Evolutionary conservation across 2,797 vertebrate species (phyloP).

Genomic region (Takifugu rubripes): DNA sequence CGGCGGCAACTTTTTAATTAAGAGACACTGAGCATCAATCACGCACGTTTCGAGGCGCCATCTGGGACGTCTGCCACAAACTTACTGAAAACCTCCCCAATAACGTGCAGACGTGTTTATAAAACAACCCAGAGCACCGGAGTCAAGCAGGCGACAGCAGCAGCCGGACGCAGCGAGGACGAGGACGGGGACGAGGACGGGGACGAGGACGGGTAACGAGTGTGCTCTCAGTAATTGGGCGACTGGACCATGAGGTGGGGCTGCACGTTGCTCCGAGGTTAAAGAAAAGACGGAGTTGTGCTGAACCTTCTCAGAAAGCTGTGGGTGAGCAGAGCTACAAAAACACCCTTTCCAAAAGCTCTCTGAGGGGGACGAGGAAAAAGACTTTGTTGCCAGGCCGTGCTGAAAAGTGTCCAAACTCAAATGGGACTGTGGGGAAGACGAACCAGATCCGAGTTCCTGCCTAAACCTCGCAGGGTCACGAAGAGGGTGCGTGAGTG

Average conservation of each 20-base stretch:
- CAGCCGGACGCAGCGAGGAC: constrained; percentile 44
- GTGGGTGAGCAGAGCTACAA: constrained; percentile 6
- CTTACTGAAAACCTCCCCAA: constrained; percentile 72
- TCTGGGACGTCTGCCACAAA: constrained; percentile 72
- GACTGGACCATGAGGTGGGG: constrained; percentile 13
- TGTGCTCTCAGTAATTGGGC: constrained; percentile 17
- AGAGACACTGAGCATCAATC: constrained; percentile 77
- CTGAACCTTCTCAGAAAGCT: constrained; percentile 17
- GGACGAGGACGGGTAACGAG: constrained; percentile 2
- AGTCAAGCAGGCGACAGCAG: constrained; percentile 23
- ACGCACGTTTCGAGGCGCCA: constrained; percentile 73
- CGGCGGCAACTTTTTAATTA: constrained; percentile 79
- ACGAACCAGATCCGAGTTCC: not conserved
- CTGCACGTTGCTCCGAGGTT: constrained; percentile 17
- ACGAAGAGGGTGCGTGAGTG: no score
- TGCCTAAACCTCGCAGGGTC: not conserved
- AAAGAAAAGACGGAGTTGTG: constrained; percentile 15
- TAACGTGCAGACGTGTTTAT: constrained; percentile 39
- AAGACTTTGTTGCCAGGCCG: not conserved
- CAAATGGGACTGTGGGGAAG: not conserved
- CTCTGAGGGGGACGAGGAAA: constrained; percentile 9
- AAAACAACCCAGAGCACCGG: not conserved
- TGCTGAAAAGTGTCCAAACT: not conserved
- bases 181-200: not conserved
- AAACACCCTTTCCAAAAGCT: constrained; percentile 13